Evolutionary conservation across 2,797 vertebrate genomes (phyloP), one percentile per base, ranked within the genome.

Genomic region (Octomys mimax): DNA sequence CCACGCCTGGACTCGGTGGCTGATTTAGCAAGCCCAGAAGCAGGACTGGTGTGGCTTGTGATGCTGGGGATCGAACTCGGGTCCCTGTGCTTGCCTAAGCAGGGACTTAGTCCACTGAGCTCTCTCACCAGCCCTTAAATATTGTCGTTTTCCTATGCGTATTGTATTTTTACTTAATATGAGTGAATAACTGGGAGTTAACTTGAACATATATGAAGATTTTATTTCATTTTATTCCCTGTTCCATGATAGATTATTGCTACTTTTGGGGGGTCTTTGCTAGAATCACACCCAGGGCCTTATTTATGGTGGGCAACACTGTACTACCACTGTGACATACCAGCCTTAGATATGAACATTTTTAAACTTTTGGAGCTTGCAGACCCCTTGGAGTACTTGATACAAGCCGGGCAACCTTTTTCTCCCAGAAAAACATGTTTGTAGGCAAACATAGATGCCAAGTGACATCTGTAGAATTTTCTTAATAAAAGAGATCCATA

Each of bases 121-220:
- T 16, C 16, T 57, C 54, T 57, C 4, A 18, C 54, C 14, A 57
- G 54, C 54, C 14, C 16, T 57, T 85, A 88, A 68, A 7, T 52
- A 64, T 68, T 64, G 2, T 24, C 75, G 52, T 46, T 62, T 96
- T 62, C 52, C 70, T 87, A 52, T 91, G 28, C 6, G 0, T 87
- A 7, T 79, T 26, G 42, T 83, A 86, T 68, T 86, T 87, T 5
- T 46, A 70, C 80, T 95, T 94, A 11, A 92, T 93, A 90, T 91
- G 70, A 66, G n/a, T 85, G 49, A 85, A 57, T 87, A n/a, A 81
- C 81, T 24, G 73, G 46, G n/a, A 70, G 12, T 89, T 95, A 85
- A 82, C 33, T 66, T 84, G 33, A 1, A 31, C 8, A 33, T 64
- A 46, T 82, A 7, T 68, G 49, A 91, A 91, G 39, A 96, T 64